Base-by-base conservation (phyloP, 2,888 invertebrate species). In the Epirrhoe tristata region DNA sequence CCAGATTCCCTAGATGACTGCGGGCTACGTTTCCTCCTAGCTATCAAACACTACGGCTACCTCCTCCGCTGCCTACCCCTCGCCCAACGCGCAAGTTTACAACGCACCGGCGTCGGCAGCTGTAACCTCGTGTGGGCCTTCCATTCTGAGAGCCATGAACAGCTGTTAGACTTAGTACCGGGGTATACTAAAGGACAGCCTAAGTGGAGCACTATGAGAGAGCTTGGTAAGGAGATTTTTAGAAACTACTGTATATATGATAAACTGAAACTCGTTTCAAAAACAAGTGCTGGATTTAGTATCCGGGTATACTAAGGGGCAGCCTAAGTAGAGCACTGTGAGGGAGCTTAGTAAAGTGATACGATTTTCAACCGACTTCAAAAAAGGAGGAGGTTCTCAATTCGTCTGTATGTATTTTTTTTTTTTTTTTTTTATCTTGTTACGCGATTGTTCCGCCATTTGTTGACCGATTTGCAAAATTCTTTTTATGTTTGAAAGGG, bases 91-190 rank as follows among this genome's bases (percentile, higher is more conserved):
- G 96, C 97, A 0, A 95, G 96, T 63, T 95, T 98, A 73, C 98
- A 98, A 81, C 96, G 97, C 61, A 96, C 96, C 73, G 99, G 98
- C 24, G 96, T 98, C 0, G 97, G 97, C 43, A 97, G 96, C 8
- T 97, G 98, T 77, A 98, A 99, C 88, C 94, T 99, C 17, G 99
- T 99, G 3, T 99, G 99, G 99, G 99, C 99, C 0, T 99, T 98
- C 91, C 99, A 99, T 88, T 99, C 99, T 0, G 99, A 99, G 89
- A 97, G 98, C 17, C 98, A 99, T 85, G 99, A 99, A 79, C 99
- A 99, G 85, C 93, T 99, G 63, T 90, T 99, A 12, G 96, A 97
- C 66, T 92, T 98, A 58, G 96, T 98, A 73, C 99, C 99, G 0
- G 97, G 97, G 0, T 98, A 97, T 77, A 95, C 96, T 0, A 98